Percentiles rank a stretch among this genome's conserved stretches.
Evolutionary conservation across 2,888 invertebrate genomes (phyloP).

Genomic region (Agrenia bidenticulata): DNA sequence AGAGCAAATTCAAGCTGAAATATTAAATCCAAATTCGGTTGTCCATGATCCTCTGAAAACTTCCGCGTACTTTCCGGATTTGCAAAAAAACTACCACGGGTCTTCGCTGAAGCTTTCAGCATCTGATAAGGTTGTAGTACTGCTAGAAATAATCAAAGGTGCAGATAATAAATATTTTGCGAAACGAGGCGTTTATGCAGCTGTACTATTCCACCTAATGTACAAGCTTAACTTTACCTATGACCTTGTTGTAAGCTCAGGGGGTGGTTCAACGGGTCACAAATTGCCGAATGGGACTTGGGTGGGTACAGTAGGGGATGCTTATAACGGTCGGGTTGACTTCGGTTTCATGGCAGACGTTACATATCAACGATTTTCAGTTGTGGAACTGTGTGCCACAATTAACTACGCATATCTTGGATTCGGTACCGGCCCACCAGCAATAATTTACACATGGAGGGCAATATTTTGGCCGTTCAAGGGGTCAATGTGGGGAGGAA

Average conservation of each 20-base stretch:
- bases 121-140: constrained; percentile 19
- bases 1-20: too few species aligned
- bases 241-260: constrained; percentile 25
- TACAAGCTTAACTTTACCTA: constrained; percentile 25
- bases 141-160: constrained; percentile 20
- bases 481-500: constrained; percentile 10
- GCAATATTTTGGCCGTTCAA: constrained; percentile 34
- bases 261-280: constrained; percentile 30
- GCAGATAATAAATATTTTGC: constrained; percentile 12
- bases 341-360: constrained; percentile 34
- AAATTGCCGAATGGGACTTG: constrained; percentile 28
- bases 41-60: too few species aligned
- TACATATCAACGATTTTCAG: constrained; percentile 23
- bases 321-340: constrained; percentile 20
- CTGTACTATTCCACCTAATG: constrained; percentile 16
- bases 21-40: too few species aligned
- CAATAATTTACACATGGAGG: constrained; percentile 25
- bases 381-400: constrained; percentile 28
- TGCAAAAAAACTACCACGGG: constrained; percentile 21
- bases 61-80: constrained; percentile 24
- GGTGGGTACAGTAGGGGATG: constrained; percentile 32
- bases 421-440: constrained; percentile 22
- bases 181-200: constrained; percentile 24
- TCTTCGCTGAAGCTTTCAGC: constrained; percentile 19
- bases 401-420: constrained; percentile 32